Conservation (phyloP, 2,888 invertebrate species). For the Petrophora chlorosata region DNA sequence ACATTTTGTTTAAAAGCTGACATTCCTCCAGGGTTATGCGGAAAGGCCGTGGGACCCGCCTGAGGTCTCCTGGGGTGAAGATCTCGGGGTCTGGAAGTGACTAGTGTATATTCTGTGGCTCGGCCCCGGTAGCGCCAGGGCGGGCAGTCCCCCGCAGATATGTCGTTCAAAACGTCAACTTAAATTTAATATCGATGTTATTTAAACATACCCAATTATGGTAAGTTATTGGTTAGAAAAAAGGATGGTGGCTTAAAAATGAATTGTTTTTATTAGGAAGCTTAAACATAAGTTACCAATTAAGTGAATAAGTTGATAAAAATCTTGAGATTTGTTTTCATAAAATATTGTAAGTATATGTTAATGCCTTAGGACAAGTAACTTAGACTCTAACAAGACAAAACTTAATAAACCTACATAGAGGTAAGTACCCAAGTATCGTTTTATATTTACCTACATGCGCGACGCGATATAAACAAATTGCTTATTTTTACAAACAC, state of each 20-base stretch:
- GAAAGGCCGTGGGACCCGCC: constrained; percentile 44
- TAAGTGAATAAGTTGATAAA: no score
- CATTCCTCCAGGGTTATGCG: constrained; percentile 44
- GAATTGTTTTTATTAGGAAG: no score
- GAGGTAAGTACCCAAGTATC: no score
- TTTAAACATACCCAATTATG: constrained; percentile 50
- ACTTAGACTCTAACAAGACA: no score
- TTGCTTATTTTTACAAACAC: constrained; percentile 18
- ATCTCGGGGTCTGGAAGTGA: not conserved
- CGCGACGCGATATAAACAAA: constrained; percentile 16
- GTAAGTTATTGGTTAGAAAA: constrained; percentile 31
- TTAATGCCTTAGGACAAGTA: no score
- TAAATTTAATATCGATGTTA: constrained; percentile 48
- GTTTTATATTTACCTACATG: no score
- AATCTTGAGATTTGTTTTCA: no score
- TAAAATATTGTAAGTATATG: no score
- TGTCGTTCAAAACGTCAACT: constrained; percentile 56
- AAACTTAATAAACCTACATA: no score
- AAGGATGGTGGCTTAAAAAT: not conserved
- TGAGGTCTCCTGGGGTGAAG: constrained; percentile 41
- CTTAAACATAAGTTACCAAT: no score
- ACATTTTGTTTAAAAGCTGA: constrained; percentile 39
- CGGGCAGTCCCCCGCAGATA: constrained; percentile 49
- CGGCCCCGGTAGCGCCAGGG: constrained; percentile 50
- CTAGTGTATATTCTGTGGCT: constrained; percentile 31